These are phyloP conservation scores for Brenthis hecate DNA, from an alignment of 2,888 invertebrate genomes.

Conservation along the genomic window DNA sequence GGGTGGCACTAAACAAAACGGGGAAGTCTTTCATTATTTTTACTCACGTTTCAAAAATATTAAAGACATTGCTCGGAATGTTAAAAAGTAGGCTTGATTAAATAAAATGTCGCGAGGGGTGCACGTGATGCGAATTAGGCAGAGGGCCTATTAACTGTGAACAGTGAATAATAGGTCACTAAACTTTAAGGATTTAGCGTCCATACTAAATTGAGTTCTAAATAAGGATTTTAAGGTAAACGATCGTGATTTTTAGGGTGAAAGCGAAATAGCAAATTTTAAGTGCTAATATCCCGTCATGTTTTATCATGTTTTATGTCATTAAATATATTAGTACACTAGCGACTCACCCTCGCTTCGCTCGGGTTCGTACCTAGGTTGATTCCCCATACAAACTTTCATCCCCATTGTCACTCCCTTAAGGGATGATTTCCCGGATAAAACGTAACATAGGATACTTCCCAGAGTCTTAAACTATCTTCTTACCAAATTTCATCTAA, in stretches of 20 bases:
- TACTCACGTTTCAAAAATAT: conserved; percentile 61
- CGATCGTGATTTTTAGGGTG: conserved; percentile 8
- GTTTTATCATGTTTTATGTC: not conserved
- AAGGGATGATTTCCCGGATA: too few species aligned
- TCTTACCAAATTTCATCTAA: too few species aligned
- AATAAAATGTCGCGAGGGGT: conserved; percentile 72
- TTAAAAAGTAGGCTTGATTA: conserved; percentile 79
- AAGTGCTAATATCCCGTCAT: not conserved
- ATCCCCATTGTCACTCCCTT: too few species aligned
- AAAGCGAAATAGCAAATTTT: conserved; percentile 5
- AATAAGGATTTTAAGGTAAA: conserved; percentile 29
- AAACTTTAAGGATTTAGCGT: conserved; percentile 44
- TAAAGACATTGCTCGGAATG: conserved; percentile 65
- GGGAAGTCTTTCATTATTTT: conserved; percentile 54
- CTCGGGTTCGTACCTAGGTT: too few species aligned
- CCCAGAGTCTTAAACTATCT: too few species aligned
- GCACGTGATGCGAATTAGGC: conserved; percentile 67
- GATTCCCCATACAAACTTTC: too few species aligned
- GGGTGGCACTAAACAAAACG: conserved; percentile 41
- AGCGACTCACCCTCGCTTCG: too few species aligned
- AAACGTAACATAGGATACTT: too few species aligned
- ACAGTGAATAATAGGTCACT: conserved; percentile 52
- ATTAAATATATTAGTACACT: too few species aligned
- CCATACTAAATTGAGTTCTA: conserved; percentile 36
- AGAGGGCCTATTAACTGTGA: conserved; percentile 53